These are phyloP conservation scores for Ectropis crepuscularia DNA, from an alignment of 2,888 invertebrate genomes.

Conservation along the genomic window DNA sequence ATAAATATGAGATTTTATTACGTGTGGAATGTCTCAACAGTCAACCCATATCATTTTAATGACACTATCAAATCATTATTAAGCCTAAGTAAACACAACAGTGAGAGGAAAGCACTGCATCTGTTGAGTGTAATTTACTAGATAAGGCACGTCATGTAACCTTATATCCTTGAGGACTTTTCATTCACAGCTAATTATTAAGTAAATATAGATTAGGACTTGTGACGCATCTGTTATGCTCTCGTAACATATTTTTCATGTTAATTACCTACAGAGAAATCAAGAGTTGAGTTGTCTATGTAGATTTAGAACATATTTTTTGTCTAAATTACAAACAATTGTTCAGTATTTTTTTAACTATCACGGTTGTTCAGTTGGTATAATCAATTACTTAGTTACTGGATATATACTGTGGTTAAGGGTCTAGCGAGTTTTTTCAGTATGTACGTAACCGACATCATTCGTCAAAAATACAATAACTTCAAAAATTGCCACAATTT, in stretches of 20 bases:
- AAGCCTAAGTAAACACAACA: constrained; percentile 54
- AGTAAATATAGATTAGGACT: constrained; percentile 64
- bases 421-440: too few species aligned
- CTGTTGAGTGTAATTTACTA: constrained; percentile 48
- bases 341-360: too few species aligned
- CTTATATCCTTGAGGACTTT: constrained; percentile 67
- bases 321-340: too few species aligned
- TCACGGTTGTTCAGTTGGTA: too few species aligned
- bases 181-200: constrained; percentile 67
- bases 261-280: neutral
- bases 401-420: too few species aligned
- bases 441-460: constrained; percentile 44
- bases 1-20: constrained; percentile 21
- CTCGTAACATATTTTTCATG: neutral
- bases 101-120: constrained; percentile 52
- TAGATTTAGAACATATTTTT: too few species aligned
- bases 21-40: constrained; percentile 18
- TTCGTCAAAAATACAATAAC: constrained; percentile 46
- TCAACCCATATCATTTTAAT: constrained; percentile 36
- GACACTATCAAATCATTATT: constrained; percentile 60
- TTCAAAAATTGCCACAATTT: constrained; percentile 68
- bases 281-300: too few species aligned
- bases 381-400: too few species aligned
- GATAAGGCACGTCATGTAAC: constrained; percentile 66
- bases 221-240: constrained; percentile 46